These are phyloP conservation scores for Callaeas wilsoni DNA, from an alignment of 2,113 vertebrate genomes.

Conservation along the genomic window DNA sequence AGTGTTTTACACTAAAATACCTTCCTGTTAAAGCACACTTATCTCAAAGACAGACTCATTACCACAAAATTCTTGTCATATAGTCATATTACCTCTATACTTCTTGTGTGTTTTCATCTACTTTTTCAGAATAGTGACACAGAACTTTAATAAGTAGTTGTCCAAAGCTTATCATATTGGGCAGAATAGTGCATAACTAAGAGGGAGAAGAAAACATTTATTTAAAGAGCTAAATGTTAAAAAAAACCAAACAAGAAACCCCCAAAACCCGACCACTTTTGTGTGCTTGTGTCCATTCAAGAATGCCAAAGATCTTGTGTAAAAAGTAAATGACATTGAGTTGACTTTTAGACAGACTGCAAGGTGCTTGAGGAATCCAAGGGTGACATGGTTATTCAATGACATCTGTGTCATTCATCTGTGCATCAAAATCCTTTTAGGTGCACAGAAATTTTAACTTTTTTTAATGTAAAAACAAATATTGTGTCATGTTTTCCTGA, in stretches of 20 bases:
- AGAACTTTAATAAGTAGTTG: background rate
- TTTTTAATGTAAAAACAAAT: background rate
- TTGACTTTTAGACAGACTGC: background rate
- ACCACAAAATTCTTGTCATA: background rate
- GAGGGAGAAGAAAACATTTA: background rate
- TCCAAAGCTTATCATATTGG: background rate
- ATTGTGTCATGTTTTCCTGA: background rate
- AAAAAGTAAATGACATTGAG: background rate
- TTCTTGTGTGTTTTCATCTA: background rate
- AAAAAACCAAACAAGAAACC: background rate
- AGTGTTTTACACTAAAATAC: background rate
- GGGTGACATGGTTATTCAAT: background rate
- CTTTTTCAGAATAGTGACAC: background rate
- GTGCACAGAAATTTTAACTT: background rate
- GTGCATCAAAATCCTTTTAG: background rate
- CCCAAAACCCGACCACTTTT: background rate
- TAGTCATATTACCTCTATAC: background rate
- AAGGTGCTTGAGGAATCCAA: rapidly evolving
- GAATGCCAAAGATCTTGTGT: background rate
- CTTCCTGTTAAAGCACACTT: background rate
- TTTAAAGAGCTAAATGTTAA: background rate
- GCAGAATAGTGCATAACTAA: background rate
- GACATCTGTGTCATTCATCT: background rate
- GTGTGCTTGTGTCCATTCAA: background rate
- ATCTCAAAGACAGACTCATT: background rate